A percentile compares a stretch with the other conserved stretches of the same genome.
phyloP scores from a whole-genome alignment of 2,888 invertebrate genomes.

The Philereme vetulata region DNA sequence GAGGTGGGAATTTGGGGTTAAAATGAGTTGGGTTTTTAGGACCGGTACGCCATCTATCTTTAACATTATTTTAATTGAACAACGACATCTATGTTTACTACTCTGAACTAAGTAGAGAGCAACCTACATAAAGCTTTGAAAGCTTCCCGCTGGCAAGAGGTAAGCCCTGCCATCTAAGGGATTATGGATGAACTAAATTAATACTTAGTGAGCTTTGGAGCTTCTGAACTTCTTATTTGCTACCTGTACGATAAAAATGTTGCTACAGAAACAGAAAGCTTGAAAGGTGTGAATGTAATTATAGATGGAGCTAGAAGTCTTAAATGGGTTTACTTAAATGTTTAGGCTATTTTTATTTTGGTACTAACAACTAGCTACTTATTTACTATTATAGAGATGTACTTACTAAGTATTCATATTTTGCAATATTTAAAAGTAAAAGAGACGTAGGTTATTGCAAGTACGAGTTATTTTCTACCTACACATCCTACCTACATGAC shows the following conservation, averaged over 20 bases:
- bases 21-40: not conserved
- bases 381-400: too few species aligned
- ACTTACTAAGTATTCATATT: too few species aligned
- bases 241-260: too few species aligned
- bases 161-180: conserved; percentile 17
- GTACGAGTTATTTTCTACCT: too few species aligned
- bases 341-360: not conserved
- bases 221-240: conserved; percentile 3
- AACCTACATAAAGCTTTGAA: conserved; percentile 4
- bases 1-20: not conserved
- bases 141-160: not conserved
- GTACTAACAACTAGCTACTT: too few species aligned
- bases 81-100: conserved; percentile 11
- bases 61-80: not conserved
- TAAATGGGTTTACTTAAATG: not conserved
- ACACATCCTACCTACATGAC: too few species aligned
- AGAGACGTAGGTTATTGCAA: too few species aligned
- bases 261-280: not conserved
- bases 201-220: not conserved
- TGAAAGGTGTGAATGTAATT: not conserved
- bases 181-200: conserved; percentile 8
- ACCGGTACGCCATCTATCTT: conserved; percentile 7
- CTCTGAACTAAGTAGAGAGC: conserved; percentile 7
- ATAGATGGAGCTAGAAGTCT: conserved; percentile 7
- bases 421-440: too few species aligned